A percentile compares a stretch with the other conserved stretches of the same genome.
Conservation (phyloP, 2,888 invertebrate species). For the Eudasyphora cyanicolor region DNA sequence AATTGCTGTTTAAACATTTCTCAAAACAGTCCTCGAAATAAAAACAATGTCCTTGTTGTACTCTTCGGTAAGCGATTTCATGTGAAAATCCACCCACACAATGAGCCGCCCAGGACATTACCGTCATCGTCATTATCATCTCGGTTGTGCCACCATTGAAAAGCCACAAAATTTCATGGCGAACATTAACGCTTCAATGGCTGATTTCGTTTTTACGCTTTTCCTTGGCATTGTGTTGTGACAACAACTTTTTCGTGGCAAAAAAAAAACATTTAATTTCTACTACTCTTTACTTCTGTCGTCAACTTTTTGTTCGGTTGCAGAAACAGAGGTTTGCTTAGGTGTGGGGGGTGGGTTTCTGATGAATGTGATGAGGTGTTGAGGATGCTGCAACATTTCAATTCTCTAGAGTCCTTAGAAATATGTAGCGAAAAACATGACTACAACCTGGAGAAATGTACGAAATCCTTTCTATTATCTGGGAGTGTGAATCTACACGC, state of each 20-base stretch:
- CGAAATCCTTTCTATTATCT: too few species aligned
- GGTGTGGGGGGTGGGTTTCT: too few species aligned
- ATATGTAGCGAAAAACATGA: slow-evolving; percentile 13
- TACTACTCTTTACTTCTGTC: too few species aligned
- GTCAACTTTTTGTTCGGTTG: too few species aligned
- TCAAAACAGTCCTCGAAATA: background rate
- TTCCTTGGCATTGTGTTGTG: background rate
- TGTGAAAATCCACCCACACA: too few species aligned
- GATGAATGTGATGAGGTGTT: background rate
- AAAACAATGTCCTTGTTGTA: background rate
- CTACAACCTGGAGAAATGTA: too few species aligned
- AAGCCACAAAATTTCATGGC: background rate
- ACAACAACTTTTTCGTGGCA: background rate
- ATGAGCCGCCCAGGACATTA: background rate
- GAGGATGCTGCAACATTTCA: background rate
- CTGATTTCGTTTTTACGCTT: background rate
- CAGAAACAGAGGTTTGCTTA: too few species aligned
- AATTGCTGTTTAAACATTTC: background rate
- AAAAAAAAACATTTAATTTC: slow-evolving; percentile 4
- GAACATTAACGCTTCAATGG: slow-evolving; percentile 21
- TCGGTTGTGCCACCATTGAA: background rate
- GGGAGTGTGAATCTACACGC: too few species aligned
- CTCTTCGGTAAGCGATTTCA: too few species aligned
- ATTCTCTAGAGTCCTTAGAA: background rate
- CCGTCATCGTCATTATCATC: background rate